phyloP scores from a whole-genome alignment of 2,113 vertebrate species.

The Rhinichthys klamathensis region DNA sequence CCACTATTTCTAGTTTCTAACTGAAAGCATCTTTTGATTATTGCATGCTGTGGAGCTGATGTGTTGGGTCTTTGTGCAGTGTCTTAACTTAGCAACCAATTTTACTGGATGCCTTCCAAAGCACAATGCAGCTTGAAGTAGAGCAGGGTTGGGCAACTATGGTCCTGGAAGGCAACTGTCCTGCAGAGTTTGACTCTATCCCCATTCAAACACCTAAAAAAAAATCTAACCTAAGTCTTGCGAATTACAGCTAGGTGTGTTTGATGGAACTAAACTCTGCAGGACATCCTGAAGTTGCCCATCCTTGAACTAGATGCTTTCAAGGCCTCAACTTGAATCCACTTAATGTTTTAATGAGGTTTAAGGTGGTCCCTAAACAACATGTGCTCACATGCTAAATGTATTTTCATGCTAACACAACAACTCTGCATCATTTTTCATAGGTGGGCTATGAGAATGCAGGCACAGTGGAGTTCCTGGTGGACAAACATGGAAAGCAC shows the following conservation, averaged over 20 bases:
- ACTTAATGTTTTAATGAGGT: not conserved
- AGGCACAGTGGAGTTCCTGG: slow-evolving; percentile 89
- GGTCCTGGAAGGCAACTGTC: not conserved
- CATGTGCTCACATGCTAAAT: not conserved
- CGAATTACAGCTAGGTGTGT: not conserved
- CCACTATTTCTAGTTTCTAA: slow-evolving; percentile 2
- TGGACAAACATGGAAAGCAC: slow-evolving; percentile 86
- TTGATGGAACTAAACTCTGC: not conserved
- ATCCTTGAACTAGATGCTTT: not conserved
- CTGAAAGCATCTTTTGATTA: slow-evolving; percentile 4
- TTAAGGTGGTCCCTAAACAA: not conserved
- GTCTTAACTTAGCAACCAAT: not conserved
- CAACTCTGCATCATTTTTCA: not conserved
- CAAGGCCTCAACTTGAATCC: not conserved
- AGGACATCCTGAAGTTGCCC: not conserved
- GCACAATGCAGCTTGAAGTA: not conserved
- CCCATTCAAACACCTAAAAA: not conserved
- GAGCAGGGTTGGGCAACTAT: not conserved
- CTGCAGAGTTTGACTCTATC: not conserved
- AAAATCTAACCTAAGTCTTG: not conserved
- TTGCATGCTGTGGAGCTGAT: not conserved
- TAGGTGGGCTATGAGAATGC: slow-evolving; percentile 92
- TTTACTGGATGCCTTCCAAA: not conserved
- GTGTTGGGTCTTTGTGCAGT: not conserved
- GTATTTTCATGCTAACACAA: not conserved